Percentiles rank a stretch among this genome's conserved stretches.
Evolutionary conservation across 2,888 invertebrate genomes (phyloP).

Genomic region (Slavum lentiscoides): DNA sequence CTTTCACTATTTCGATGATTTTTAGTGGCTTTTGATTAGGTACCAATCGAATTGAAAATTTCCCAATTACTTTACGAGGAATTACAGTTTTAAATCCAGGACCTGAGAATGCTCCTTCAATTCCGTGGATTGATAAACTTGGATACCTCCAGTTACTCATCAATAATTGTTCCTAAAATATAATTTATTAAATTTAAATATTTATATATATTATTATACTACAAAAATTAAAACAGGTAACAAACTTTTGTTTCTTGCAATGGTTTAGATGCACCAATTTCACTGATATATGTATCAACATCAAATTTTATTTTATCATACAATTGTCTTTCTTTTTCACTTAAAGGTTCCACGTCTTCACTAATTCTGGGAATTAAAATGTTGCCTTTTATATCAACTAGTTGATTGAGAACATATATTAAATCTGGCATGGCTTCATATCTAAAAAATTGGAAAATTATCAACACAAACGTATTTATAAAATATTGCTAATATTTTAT

Average conservation of each 20-base stretch:
- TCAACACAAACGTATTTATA: not conserved
- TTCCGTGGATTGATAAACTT: conserved; percentile 90
- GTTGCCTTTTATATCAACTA: conserved; percentile 84
- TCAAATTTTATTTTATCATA: conserved; percentile 67
- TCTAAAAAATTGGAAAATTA: conserved; percentile 61
- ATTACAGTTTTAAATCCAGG: conserved; percentile 95
- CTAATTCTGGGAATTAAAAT: conserved; percentile 82
- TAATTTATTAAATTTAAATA: not conserved
- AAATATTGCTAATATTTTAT: not conserved
- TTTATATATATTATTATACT: no score
- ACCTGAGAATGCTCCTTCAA: conserved; percentile 93
- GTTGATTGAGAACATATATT: conserved; percentile 78
- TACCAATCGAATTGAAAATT: conserved; percentile 96
- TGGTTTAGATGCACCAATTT: conserved; percentile 56
- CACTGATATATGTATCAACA: conserved; percentile 59
- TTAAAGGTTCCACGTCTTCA: conserved; percentile 68
- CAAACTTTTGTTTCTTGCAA: conserved; percentile 57
- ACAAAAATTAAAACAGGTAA: not conserved
- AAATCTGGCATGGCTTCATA: conserved; percentile 91
- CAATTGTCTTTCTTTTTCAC: conserved; percentile 61
- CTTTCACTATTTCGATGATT: conserved; percentile 77
- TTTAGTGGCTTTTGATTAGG: conserved; percentile 86
- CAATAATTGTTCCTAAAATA: conserved; percentile 69
- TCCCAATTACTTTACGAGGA: conserved; percentile 89
- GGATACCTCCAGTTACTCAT: conserved; percentile 97